Evolutionary conservation across 2,113 vertebrate species (phyloP).

Genomic region (Misgurnus anguillicaudatus): DNA sequence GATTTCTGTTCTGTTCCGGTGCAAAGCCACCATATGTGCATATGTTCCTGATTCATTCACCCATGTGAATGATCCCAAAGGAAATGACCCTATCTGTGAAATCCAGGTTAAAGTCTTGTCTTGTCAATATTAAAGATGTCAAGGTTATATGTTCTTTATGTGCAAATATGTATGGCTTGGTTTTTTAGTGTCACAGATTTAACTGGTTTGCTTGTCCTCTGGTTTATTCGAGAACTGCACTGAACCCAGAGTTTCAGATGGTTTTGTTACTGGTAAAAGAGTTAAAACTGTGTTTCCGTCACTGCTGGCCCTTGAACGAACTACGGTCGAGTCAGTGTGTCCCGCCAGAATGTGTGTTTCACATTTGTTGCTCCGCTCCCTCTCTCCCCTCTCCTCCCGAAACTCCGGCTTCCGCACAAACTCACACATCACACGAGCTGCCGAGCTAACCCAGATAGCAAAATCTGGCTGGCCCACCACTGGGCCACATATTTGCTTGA

Average conservation of each 20-base stretch:
- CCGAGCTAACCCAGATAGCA: no score
- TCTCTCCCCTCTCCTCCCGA: constrained; percentile 20
- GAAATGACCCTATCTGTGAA: not conserved
- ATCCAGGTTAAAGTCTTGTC: no score
- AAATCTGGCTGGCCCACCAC: no score
- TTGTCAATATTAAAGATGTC: no score
- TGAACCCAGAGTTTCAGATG: not conserved
- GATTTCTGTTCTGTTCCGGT: constrained; percentile 19
- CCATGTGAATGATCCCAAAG: not conserved
- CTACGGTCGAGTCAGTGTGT: constrained; percentile 43
- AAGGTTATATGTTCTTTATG: no score
- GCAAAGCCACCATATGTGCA: constrained; percentile 36
- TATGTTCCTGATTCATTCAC: constrained; percentile 35
- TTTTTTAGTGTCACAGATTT: not conserved
- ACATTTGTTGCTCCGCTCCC: constrained; percentile 43
- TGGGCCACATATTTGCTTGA: no score
- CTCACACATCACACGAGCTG: constrained; percentile 12
- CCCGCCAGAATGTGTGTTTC: constrained; percentile 55
- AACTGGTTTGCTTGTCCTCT: not conserved
- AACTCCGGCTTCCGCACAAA: constrained; percentile 2
- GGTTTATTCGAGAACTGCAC: not conserved
- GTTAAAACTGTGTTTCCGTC: constrained; percentile 32
- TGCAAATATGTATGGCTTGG: no score
- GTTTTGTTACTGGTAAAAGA: constrained; percentile 33
- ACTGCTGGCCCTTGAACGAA: constrained; percentile 38